Base-by-base conservation (phyloP, 2,113 vertebrate genomes). In the Dipodomys ordii region DNA sequence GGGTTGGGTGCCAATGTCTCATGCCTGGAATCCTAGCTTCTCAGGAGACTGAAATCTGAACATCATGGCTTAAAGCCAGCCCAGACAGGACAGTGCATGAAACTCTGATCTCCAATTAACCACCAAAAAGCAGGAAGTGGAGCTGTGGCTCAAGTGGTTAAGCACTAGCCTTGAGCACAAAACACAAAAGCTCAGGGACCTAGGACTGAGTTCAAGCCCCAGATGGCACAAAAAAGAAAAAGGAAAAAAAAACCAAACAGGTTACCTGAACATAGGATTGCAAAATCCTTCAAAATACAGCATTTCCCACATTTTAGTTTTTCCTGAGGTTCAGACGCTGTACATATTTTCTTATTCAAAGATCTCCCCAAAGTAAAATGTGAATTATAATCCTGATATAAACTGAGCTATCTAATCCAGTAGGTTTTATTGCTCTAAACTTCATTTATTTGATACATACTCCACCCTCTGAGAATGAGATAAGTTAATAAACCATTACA, bases 271-370 rank as follows among this genome's bases (percentile, higher is more conserved):
- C 87, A 35, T n/a, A 77, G 89, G 90, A 94, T 46, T 89, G 16
- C 53, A 95, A 93, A 88, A 88, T 92, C 62, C 73, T 88, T 94
- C 83, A 88, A 57, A 92, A 90, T n/a, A 94, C 65, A 72, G 67
- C 81, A 93, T 95, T 91, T 93, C 64, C 89, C 44, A 68, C 32
- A 46, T 84, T 93, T 91, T 73, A 94, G 71, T 88, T 95, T 93
- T 97, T 96, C 96, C 96, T 97, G 95, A 97, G 95, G 79, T 87
- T 84, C 86, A 96, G 94, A 95, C 65, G 92, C 65, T 94, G 20
- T 81, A 93, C 44, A 23, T 91, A 88, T 90, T 87, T 92, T 96
- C 82, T 87, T 79, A 90, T 9, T 90, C 88, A 93, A 91, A 96
- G 62, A 88, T 91, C 60, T 91, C 85, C 60, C 88, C 71, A 95